phyloP scores from a whole-genome alignment of 2,888 invertebrate genomes.

The Eilema caniola region DNA sequence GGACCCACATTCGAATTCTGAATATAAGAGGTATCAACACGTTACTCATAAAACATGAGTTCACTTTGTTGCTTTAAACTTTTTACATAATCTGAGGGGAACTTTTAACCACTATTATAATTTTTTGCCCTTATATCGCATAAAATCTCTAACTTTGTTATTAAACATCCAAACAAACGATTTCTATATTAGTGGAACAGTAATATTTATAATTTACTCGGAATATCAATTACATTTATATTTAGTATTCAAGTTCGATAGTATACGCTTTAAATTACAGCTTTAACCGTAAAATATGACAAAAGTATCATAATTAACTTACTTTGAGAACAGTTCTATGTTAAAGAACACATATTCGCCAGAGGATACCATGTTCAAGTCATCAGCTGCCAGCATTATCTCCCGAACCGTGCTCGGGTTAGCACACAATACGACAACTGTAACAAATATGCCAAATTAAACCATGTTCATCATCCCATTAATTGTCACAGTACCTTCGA shows the following conservation, averaged over 20 bases:
- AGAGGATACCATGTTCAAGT: constrained; percentile 97
- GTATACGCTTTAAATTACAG: too few relatives aligned
- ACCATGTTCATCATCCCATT: background rate
- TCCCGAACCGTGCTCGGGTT: constrained; percentile 95
- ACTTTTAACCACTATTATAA: too few relatives aligned
- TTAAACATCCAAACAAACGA: background rate
- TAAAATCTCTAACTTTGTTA: too few relatives aligned
- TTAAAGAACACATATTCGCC: constrained; percentile 99
- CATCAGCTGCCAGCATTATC: constrained; percentile 97
- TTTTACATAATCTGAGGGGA: too few relatives aligned
- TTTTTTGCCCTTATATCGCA: too few relatives aligned
- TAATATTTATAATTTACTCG: too few relatives aligned
- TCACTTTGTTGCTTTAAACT: too few relatives aligned
- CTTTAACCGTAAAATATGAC: background rate
- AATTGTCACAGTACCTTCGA: background rate
- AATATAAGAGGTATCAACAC: too few relatives aligned
- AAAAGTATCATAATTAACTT: constrained; percentile 68
- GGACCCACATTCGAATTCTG: too few relatives aligned
- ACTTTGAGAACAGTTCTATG: constrained; percentile 98
- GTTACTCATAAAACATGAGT: too few relatives aligned
- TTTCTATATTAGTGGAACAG: background rate
- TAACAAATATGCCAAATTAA: constrained; percentile 73
- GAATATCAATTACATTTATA: too few relatives aligned
- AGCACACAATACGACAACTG: constrained; percentile 98
- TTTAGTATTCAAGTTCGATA: too few relatives aligned